Percentiles rank a stretch among this genome's conserved stretches.
These are phyloP conservation scores for Candoia aspera DNA, from an alignment of 2,113 vertebrate genomes.

Conservation along the genomic window DNA sequence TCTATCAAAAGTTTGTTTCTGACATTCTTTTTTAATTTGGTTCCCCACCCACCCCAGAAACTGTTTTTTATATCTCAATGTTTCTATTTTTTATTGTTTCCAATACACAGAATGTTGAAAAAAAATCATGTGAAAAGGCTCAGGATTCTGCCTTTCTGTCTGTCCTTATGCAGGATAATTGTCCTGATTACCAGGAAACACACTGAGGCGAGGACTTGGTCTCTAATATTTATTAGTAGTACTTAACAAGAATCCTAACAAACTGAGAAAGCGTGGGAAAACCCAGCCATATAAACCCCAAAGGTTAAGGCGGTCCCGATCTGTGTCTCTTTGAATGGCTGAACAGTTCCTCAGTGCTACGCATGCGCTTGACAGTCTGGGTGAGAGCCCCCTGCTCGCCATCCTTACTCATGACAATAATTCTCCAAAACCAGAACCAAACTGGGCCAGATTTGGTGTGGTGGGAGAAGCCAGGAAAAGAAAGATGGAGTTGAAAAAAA, in stretches of 20 bases:
- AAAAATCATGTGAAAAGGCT: not conserved
- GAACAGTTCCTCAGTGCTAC: too few relatives aligned
- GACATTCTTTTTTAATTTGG: not conserved
- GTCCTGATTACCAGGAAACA: too few relatives aligned
- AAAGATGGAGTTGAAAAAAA: not conserved
- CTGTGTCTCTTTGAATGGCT: too few relatives aligned
- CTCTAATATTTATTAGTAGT: too few relatives aligned
- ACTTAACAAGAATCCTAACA: too few relatives aligned
- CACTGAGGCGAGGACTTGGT: too few relatives aligned
- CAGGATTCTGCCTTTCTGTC: not conserved
- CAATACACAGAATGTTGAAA: not conserved
- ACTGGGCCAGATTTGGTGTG: not conserved
- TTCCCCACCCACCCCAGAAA: not conserved
- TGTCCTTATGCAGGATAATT: not conserved
- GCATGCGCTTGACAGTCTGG: too few relatives aligned
- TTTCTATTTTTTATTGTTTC: not conserved
- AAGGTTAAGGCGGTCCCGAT: too few relatives aligned
- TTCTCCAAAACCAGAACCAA: not conserved
- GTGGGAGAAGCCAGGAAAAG: not conserved
- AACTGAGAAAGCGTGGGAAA: too few relatives aligned
- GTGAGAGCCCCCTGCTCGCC: too few relatives aligned
- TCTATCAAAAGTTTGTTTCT: slow-evolving; percentile 22
- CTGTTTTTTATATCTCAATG: not conserved
- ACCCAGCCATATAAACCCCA: too few relatives aligned
- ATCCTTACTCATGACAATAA: too few relatives aligned